Conservation (phyloP, 23 tunicate species). For the Clavelina lepadiformis region DNA sequence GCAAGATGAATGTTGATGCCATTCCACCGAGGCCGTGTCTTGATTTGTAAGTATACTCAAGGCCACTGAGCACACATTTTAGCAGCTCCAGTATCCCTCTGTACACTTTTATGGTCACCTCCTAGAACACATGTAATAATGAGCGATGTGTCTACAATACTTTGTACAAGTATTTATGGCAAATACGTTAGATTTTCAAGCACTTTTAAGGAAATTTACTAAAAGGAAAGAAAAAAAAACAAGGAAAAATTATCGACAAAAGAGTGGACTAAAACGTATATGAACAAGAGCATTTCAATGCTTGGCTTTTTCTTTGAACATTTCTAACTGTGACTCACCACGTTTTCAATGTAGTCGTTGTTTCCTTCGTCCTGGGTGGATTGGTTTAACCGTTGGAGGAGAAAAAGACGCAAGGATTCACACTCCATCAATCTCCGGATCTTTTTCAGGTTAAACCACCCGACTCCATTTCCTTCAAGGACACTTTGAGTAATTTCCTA, state of each 20-base stretch:
- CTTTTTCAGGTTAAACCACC: slow-evolving; percentile 87
- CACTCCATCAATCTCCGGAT: slow-evolving; percentile 92
- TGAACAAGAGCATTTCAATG: no score
- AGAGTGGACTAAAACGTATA: no score
- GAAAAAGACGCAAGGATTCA: slow-evolving; percentile 75
- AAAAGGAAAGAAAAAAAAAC: no score
- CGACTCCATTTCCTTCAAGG: slow-evolving; percentile 90
- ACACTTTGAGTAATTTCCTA: slow-evolving; percentile 84
- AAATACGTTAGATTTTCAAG: no score
- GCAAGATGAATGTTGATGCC: slow-evolving; percentile 71
- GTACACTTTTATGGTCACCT: slow-evolving; percentile 72
- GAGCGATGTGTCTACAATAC: no score
- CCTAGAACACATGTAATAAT: slow-evolving; percentile 63
- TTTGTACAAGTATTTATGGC: no score
- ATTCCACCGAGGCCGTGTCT: slow-evolving; percentile 90
- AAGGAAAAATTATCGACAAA: no score
- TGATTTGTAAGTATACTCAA: slow-evolving; percentile 72
- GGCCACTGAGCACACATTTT: slow-evolving; percentile 83
- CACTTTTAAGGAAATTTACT: no score
- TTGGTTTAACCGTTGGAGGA: slow-evolving; percentile 90
- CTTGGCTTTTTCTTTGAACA: no score
- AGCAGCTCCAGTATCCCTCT: slow-evolving; percentile 93
- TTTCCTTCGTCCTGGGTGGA: slow-evolving; percentile 94
- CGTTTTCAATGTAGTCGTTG: slow-evolving; percentile 77
- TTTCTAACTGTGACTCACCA: no score